Conservation (phyloP, 2,888 invertebrate genomes). For the Microplitis deprimator region DNA sequence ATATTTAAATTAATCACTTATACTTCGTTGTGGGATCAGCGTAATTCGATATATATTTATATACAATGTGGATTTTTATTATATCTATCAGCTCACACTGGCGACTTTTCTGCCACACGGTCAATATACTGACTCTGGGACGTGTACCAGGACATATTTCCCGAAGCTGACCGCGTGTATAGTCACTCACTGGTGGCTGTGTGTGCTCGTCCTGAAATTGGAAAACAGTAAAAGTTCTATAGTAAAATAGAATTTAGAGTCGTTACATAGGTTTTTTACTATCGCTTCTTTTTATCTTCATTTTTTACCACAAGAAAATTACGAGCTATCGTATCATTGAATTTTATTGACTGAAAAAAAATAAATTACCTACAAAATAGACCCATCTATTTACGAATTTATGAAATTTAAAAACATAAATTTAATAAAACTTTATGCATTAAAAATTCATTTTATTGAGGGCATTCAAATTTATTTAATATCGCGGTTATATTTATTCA, state of each 20-base stretch:
- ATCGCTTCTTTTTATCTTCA: slow-evolving; percentile 34
- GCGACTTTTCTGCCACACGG: background rate
- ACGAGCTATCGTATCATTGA: slow-evolving; percentile 50
- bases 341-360: slow-evolving; percentile 51
- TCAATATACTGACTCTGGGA: slow-evolving; percentile 28
- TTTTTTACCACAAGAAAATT: slow-evolving; percentile 48
- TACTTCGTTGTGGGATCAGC: slow-evolving; percentile 41
- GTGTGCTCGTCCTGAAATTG: slow-evolving; percentile 51
- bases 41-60: slow-evolving; percentile 49
- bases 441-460: background rate
- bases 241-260: slow-evolving; percentile 53
- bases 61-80: slow-evolving; percentile 41
- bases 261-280: slow-evolving; percentile 19
- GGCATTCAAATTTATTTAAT: background rate
- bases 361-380: background rate
- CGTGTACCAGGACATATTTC: background rate
- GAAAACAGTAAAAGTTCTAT: slow-evolving; percentile 57
- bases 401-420: slow-evolving; percentile 7
- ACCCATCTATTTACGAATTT: background rate
- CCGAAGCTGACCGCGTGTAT: slow-evolving; percentile 5
- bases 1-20: background rate
- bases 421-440: slow-evolving; percentile 10
- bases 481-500: no score
- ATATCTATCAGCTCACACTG: background rate
- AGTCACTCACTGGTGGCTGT: slow-evolving; percentile 4